Conservation (phyloP, 2,113 vertebrate genomes). For the Callorhinus ursinus region DNA sequence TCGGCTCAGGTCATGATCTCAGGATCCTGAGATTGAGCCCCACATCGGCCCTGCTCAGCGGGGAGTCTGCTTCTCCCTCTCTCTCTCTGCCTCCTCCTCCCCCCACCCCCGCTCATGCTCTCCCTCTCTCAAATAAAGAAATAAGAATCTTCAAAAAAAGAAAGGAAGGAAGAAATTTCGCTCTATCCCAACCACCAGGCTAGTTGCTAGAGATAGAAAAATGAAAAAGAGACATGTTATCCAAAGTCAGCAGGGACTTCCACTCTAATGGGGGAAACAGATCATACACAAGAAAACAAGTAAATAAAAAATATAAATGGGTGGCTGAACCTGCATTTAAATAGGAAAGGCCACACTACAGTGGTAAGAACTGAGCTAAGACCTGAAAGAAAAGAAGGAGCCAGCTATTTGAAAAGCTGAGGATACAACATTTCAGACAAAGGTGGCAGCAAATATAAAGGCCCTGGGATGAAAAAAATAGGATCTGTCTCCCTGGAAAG, state of each 20-base stretch:
- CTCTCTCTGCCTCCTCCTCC: too few species aligned
- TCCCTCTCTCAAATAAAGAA: too few species aligned
- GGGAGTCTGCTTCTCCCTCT: too few species aligned
- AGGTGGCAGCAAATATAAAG: neutral
- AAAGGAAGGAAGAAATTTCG: neutral
- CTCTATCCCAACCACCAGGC: neutral
- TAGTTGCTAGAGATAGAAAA: neutral
- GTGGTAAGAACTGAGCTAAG: neutral
- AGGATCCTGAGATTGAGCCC: too few species aligned
- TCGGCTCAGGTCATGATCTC: neutral
- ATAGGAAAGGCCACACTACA: neutral
- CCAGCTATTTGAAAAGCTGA: neutral
- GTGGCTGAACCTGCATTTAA: neutral
- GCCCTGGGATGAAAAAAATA: neutral
- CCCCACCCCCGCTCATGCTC: too few species aligned
- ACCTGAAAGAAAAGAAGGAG: neutral
- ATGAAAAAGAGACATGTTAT: neutral
- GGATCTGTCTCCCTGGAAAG: neutral
- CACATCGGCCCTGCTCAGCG: too few species aligned
- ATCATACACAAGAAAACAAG: neutral
- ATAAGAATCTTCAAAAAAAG: neutral
- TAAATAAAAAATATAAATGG: neutral
- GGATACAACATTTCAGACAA: constrained; percentile 38
- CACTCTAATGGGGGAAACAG: neutral
- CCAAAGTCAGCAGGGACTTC: neutral